Evolutionary conservation across 2,888 invertebrate species (phyloP), one percentile per base, ranked within the genome.

Genomic region (Nymphalis c-album): DNA sequence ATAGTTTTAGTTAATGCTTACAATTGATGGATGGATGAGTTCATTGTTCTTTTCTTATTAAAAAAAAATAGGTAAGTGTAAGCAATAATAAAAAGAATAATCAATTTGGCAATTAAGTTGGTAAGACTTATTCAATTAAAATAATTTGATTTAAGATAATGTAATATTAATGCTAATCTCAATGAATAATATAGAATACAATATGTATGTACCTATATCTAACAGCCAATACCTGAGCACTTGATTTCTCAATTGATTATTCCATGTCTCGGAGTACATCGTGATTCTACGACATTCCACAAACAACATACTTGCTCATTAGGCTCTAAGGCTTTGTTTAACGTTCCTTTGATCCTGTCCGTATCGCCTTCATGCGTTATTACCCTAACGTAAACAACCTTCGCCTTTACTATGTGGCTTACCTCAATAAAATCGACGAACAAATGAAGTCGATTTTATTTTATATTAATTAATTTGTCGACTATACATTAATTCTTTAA

Each of bases 341-440:
- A 63, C 63, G 68, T 61, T 68, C 65, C 65, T 66, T 61, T 62
- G 60, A 51, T 70, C 67, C 70, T 64, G 67, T 60, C 45, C 10
- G 67, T 46, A 40, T 70, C 55, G 70, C 70, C 70, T 70, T 70
- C 70, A 68, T 68, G 70, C 68, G 60, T 68, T 67, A 59, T 71
- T 55, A 64, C 60, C 69, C 60, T 82, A 80, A 82, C 79, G 77
- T 75, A 68, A 74, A 74, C 78, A 77, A 75, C 82, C 83, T 84
- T 82, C 82, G 70, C 71, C 68, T 75, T 71, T 71, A 70, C 57
- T 70, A 69, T 73, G 71, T 68, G 70, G 70, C 72, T 75, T 71
- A 48, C 67, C 73, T 73, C 66, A 67, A 67, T 68, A 71, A 67
- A 68, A 62, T 68, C 62, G 48, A 64, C 61, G 61, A 67, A 61